Percentiles rank a stretch among this genome's conserved stretches.
phyloP scores from a whole-genome alignment of 2,888 invertebrate genomes.

The Drosophila seclusa region DNA sequence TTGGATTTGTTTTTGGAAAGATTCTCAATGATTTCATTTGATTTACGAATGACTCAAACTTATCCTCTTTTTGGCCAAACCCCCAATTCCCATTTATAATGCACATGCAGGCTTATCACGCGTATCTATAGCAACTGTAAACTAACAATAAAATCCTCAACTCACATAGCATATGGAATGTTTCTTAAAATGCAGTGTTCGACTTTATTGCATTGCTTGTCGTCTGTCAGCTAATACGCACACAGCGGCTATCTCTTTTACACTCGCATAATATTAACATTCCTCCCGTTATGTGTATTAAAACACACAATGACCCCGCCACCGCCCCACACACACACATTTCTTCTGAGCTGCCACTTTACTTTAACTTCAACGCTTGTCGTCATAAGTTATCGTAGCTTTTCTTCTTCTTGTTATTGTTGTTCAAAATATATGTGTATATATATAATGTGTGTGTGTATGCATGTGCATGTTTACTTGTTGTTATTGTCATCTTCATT shows the following conservation, averaged over 20 bases:
- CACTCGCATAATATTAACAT: conserved; percentile 16
- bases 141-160: not conserved
- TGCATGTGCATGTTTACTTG: conserved; percentile 5
- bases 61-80: not conserved
- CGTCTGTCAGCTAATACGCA: conserved; percentile 12
- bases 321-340: conserved; percentile 3
- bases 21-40: conserved; percentile 6
- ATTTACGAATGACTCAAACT: not conserved
- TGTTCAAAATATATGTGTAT: conserved; percentile 5
- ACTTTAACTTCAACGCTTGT: conserved; percentile 43
- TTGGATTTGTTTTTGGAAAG: conserved; percentile 42
- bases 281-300: conserved; percentile 17
- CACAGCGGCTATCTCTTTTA: not conserved
- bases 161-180: conserved; percentile 27
- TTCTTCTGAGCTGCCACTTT: conserved; percentile 42
- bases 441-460: not conserved
- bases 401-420: conserved; percentile 22
- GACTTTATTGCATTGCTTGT: conserved; percentile 27
- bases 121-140: not conserved
- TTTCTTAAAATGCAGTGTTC: conserved; percentile 6
- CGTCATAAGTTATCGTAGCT: conserved; percentile 29
- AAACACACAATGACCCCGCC: conserved; percentile 6
- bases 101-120: not conserved
- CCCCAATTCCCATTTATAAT: not conserved
- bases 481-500: conserved; percentile 51